Conservation (phyloP, 2,797 vertebrate genomes). For the Protosalanx chinensis region DNA sequence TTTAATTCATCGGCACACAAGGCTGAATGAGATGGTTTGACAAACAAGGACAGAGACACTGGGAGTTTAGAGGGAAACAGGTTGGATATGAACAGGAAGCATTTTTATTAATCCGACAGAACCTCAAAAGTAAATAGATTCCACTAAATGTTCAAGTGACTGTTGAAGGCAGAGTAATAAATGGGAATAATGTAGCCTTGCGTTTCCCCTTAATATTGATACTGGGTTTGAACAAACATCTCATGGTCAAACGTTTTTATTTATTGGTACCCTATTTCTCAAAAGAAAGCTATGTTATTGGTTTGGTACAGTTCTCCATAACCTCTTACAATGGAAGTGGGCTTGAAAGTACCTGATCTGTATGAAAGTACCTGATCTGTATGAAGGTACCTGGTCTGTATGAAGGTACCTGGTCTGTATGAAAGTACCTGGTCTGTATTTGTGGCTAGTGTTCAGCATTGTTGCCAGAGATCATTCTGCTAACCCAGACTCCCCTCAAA, state of each 20-base stretch:
- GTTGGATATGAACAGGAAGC: neutral
- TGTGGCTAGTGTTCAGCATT: slow-evolving; percentile 34
- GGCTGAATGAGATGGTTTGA: slow-evolving; percentile 32
- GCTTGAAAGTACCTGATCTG: neutral
- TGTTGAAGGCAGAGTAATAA: neutral
- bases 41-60: neutral
- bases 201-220: neutral
- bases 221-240: neutral
- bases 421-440: slow-evolving; percentile 11
- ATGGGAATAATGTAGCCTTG: neutral
- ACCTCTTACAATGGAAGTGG: neutral
- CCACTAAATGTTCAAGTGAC: neutral
- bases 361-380: too few relatives aligned
- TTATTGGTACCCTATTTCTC: neutral
- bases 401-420: too few relatives aligned
- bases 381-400: too few relatives aligned
- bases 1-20: slow-evolving; percentile 74
- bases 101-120: neutral
- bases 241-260: neutral
- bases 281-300: neutral
- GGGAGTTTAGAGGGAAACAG: neutral
- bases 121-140: neutral
- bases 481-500: neutral
- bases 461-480: slow-evolving; percentile 15
- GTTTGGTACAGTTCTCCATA: neutral